Evolutionary conservation across 2,113 vertebrate species (phyloP).

Genomic region (Phyllopteryx taeniolatus): DNA sequence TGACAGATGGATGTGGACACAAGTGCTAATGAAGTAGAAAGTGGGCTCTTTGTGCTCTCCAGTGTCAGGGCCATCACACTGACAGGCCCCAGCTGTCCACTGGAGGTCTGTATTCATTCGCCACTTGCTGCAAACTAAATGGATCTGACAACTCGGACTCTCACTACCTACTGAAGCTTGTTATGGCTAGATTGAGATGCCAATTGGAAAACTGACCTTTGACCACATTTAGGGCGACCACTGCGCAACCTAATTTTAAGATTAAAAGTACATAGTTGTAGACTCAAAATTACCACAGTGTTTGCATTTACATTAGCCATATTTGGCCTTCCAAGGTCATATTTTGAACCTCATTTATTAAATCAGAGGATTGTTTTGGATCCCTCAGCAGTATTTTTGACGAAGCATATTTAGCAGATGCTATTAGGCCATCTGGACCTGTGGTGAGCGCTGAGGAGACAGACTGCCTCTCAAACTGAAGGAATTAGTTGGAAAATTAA

Average conservation of each 20-base stretch:
- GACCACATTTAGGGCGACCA: background rate
- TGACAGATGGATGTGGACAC: constrained; percentile 61
- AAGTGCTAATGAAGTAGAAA: constrained; percentile 65
- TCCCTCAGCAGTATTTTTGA: constrained; percentile 23
- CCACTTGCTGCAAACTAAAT: constrained; percentile 21
- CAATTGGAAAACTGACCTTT: constrained; percentile 33
- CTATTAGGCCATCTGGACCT: constrained; percentile 57
- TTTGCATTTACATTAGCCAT: background rate
- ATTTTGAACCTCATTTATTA: constrained; percentile 13
- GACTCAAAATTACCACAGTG: constrained; percentile 13
- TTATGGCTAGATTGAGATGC: constrained; percentile 28
- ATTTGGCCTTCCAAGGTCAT: constrained; percentile 18
- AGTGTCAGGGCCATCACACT: constrained; percentile 31
- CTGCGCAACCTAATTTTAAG: background rate
- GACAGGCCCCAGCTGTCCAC: constrained; percentile 62
- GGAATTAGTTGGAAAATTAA: constrained; percentile 62
- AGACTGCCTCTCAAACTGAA: constrained; percentile 47
- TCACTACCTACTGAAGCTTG: constrained; percentile 35
- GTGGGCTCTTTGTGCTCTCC: constrained; percentile 41
- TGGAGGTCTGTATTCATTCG: constrained; percentile 29
- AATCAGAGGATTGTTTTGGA: constrained; percentile 6
- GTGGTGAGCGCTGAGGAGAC: constrained; percentile 44
- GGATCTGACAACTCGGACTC: constrained; percentile 45
- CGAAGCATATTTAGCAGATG: constrained; percentile 41
- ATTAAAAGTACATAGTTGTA: constrained; percentile 17